Evolutionary conservation across 1,140 invertebrate genomes (phyloP).

Genomic region (Drosophila orosa): DNA sequence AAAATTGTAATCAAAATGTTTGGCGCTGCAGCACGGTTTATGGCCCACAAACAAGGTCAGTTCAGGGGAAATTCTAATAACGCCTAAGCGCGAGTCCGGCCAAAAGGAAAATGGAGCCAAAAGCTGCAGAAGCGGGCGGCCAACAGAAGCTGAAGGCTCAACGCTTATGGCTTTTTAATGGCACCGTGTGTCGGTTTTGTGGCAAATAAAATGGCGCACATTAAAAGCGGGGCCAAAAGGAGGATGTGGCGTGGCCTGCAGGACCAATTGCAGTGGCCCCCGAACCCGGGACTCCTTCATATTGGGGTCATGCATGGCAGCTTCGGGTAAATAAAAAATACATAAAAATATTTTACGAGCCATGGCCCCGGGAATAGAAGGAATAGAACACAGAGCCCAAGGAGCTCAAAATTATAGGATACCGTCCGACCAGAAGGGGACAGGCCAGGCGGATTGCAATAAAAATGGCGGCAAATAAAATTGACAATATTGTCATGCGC

Average conservation of each 20-base stretch:
- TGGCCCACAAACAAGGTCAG: conserved; percentile 41
- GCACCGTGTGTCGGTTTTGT: conserved; percentile 81
- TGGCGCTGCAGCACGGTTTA: conserved; percentile 63
- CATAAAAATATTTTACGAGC: conserved; percentile 83
- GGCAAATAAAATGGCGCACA: conserved; percentile 82
- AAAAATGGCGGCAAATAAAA: conserved; percentile 80
- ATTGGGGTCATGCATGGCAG: conserved; percentile 79
- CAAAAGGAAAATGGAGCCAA: conserved; percentile 18
- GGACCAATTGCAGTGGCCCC: conserved; percentile 68
- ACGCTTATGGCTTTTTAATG: conserved; percentile 82
- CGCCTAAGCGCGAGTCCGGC: conserved; percentile 69
- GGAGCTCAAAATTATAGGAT: conserved; percentile 42
- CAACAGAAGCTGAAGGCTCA: conserved; percentile 59
- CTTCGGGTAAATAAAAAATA: conserved; percentile 78
- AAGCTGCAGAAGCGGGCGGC: neutral
- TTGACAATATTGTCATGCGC: conserved; percentile 81
- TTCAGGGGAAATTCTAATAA: conserved; percentile 63
- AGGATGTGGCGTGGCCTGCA: conserved; percentile 5
- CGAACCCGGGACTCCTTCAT: conserved; percentile 35
- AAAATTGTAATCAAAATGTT: conserved; percentile 79
- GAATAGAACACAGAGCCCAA: conserved; percentile 41
- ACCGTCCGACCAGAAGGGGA: conserved; percentile 24
- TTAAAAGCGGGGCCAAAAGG: conserved; percentile 73
- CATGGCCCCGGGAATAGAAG: conserved; percentile 37
- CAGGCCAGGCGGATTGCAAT: conserved; percentile 60